phyloP scores from a whole-genome alignment of 92 coral and sea anemone genomes.

The Porites evermanni region DNA sequence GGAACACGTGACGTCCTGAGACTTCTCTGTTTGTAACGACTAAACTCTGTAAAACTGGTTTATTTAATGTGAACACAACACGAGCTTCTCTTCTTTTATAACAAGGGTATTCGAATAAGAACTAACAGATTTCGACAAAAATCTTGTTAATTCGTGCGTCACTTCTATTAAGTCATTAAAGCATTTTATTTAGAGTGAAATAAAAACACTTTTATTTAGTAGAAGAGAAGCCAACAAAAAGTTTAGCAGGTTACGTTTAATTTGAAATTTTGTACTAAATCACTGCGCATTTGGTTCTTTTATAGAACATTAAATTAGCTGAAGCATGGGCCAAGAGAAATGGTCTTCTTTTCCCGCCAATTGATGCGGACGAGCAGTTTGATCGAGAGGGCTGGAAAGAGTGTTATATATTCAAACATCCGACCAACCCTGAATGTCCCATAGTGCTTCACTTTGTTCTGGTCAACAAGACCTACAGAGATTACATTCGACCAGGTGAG shows the following conservation, averaged over 20 bases:
- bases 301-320: constrained; percentile 68
- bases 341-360: constrained; percentile 79
- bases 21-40: background rate
- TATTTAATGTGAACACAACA: too few species aligned
- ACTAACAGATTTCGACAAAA: too few species aligned
- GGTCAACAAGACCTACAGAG: constrained; percentile 69
- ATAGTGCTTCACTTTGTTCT: constrained; percentile 77
- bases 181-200: background rate
- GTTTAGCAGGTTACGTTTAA: background rate
- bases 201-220: background rate
- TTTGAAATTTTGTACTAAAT: background rate
- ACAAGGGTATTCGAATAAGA: too few species aligned
- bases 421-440: constrained; percentile 69
- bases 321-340: constrained; percentile 76
- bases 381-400: constrained; percentile 74
- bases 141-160: too few species aligned
- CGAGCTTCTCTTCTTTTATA: too few species aligned
- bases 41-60: background rate
- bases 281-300: background rate
- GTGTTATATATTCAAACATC: constrained; percentile 76
- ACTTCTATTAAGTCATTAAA: too few species aligned
- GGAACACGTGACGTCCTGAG: background rate
- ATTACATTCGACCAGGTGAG: constrained; percentile 74
- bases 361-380: constrained; percentile 72
- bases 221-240: too few species aligned